Base-by-base conservation (phyloP, 2,888 invertebrate genomes). In the Phortica okadai region DNA sequence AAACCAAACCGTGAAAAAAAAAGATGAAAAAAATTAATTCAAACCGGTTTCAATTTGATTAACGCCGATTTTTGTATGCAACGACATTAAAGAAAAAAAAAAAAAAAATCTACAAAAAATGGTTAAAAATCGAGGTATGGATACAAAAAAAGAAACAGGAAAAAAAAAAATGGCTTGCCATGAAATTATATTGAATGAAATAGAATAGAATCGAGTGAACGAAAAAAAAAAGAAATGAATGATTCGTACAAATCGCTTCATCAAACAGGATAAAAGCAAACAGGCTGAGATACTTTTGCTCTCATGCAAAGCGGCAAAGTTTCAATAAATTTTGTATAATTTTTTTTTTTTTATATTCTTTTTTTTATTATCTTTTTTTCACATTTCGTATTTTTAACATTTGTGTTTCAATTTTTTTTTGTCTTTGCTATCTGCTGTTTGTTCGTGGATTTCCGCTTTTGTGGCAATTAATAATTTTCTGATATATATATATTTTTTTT, bases 41-140 rank as follows among this genome's bases (percentile, higher is more conserved):
- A 77, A 83, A 86, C 86, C 88, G 86, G 86, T 86, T 86, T 87
- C 81, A 70, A 83, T 84, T 87, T 83, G 86, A 88, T 86, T 86
- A 86, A 86, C 84, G 81, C 85, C 78, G 79, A 70, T 70, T 72
- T 62, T 58, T 50, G 73, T 79, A 78, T 74, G 33, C 66, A 64
- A 6, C 67, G 67, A 45, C 64, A 41, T 33, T 59, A 59, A 74
- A 25, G 44, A 67, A 75, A 75, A 25, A 54, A 67, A 75, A 75
- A 73, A 66, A 62, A 76, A 64, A 72, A 50, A 33, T 7, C 16
- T 0, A 59, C 6, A 59, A 16, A 56, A 56, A 56, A 6, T 56
- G 11, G n/a, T 7, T n/a, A 56, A 21, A 21, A 56, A 56, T 56
- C 21, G 21, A 21, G 21, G 21, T 0, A 21, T 56, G n/a, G 1